Evolutionary conservation across 2,888 invertebrate genomes (phyloP).

Genomic region (Acrobeloides nanus): DNA sequence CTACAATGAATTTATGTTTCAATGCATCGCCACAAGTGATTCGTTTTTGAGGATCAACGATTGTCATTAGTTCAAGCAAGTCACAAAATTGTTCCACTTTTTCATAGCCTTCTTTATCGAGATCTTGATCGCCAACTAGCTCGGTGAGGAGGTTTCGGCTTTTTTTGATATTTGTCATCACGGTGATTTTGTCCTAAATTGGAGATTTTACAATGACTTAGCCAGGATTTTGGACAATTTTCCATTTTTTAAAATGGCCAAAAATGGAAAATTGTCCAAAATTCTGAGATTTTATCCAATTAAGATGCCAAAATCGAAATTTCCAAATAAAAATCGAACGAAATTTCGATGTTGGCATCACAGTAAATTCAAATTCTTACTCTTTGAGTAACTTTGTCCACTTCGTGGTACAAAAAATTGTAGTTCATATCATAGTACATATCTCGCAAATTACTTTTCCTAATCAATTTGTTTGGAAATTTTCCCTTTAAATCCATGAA

Average conservation of each 20-base stretch:
- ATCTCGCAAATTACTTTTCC: slow-evolving; percentile 86
- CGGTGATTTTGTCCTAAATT: slow-evolving; percentile 94
- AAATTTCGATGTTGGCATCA: too few species aligned
- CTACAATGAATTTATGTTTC: slow-evolving; percentile 88
- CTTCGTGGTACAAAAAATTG: slow-evolving; percentile 91
- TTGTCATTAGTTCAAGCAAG: slow-evolving; percentile 91
- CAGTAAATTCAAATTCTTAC: slow-evolving; percentile 60
- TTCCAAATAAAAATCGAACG: too few species aligned
- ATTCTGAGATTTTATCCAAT: too few species aligned
- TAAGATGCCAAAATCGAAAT: too few species aligned
- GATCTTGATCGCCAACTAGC: slow-evolving; percentile 75
- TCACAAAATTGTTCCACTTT: slow-evolving; percentile 65
- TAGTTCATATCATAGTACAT: slow-evolving; percentile 92
- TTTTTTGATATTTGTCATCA: slow-evolving; percentile 74
- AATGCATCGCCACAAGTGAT: slow-evolving; percentile 94
- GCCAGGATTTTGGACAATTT: not conserved
- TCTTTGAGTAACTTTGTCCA: slow-evolving; percentile 94
- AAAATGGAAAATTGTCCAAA: too few species aligned
- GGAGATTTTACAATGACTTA: slow-evolving; percentile 28
- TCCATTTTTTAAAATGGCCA: too few species aligned
- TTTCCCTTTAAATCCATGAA: slow-evolving; percentile 85
- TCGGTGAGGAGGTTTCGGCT: slow-evolving; percentile 78
- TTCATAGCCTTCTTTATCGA: slow-evolving; percentile 30
- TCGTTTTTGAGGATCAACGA: slow-evolving; percentile 87
- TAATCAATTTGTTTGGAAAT: slow-evolving; percentile 88